Conservation (phyloP, 2,797 vertebrate species). For the Amniataba percoides region DNA sequence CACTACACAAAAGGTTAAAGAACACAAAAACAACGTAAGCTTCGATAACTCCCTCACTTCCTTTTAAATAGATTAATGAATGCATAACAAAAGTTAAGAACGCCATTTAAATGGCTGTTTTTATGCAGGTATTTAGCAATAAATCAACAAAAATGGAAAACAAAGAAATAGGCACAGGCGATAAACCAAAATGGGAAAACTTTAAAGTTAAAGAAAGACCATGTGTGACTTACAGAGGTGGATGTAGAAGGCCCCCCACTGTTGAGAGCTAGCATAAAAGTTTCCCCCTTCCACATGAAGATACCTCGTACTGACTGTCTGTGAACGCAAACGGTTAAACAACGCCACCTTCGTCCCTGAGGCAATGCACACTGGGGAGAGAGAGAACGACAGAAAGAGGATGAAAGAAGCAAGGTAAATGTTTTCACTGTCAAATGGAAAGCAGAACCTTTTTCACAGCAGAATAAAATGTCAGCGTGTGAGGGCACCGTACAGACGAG, state of each 20-base stretch:
- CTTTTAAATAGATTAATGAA: neutral
- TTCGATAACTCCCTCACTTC: neutral
- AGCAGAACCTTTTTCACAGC: neutral
- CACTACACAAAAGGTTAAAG: constrained; percentile 83
- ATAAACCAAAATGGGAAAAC: neutral
- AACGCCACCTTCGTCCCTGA: constrained; percentile 98
- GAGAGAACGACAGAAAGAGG: neutral
- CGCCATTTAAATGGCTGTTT: neutral
- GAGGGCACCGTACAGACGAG: neutral
- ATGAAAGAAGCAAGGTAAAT: neutral
- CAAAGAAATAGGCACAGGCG: neutral
- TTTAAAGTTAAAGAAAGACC: neutral
- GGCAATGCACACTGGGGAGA: constrained; percentile 93
- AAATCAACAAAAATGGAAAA: neutral
- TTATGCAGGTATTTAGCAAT: neutral
- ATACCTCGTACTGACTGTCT: constrained; percentile 98
- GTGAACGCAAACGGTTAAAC: constrained; percentile 97
- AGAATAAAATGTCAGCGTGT: neutral
- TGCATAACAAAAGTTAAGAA: neutral
- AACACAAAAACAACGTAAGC: neutral
- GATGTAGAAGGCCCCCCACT: constrained; percentile 99
- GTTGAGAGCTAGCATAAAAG: constrained; percentile 98
- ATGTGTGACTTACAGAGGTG: constrained; percentile 92
- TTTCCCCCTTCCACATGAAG: constrained; percentile 98
- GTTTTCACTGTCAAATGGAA: neutral